These are phyloP conservation scores for Carassius gibelio DNA, from an alignment of 2,113 vertebrate genomes.

Conservation along the genomic window DNA sequence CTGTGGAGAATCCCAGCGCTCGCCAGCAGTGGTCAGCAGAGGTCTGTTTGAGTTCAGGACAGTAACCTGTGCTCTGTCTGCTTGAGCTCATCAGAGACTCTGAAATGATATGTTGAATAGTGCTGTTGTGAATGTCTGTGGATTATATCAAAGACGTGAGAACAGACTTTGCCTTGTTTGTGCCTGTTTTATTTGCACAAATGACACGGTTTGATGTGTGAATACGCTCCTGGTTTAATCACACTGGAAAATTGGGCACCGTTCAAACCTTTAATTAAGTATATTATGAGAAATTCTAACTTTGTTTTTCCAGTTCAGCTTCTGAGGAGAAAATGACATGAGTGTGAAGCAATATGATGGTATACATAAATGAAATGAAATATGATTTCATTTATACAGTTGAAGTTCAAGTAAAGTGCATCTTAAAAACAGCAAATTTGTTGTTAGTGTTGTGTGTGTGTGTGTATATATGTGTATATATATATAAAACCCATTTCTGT, in stretches of 20 bases:
- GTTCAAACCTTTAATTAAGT: conserved; percentile 2
- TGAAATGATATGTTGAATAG: neutral
- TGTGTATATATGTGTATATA: no score
- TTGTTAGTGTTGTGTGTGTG: neutral
- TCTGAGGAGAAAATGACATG: neutral
- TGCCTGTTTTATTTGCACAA: conserved; percentile 12
- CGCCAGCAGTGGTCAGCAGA: conserved; percentile 55
- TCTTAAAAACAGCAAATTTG: neutral
- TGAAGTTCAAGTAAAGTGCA: neutral
- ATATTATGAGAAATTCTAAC: neutral
- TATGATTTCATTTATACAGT: neutral
- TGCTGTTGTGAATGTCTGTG: neutral
- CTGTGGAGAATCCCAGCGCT: neutral
- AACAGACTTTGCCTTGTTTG: conserved; percentile 9
- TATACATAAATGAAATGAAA: neutral
- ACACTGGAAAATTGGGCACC: neutral
- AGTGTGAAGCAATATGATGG: neutral
- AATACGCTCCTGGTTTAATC: neutral
- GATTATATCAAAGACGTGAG: conserved; percentile 20
- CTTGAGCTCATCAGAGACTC: neutral
- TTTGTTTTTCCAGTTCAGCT: no score
- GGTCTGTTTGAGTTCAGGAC: neutral
- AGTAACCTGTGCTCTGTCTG: neutral
- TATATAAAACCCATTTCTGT: no score
- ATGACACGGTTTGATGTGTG: conserved; percentile 7